phyloP scores from a whole-genome alignment of 35 echinoderm and acorn worm genomes.

The Strongylocentrotus purpuratus region DNA sequence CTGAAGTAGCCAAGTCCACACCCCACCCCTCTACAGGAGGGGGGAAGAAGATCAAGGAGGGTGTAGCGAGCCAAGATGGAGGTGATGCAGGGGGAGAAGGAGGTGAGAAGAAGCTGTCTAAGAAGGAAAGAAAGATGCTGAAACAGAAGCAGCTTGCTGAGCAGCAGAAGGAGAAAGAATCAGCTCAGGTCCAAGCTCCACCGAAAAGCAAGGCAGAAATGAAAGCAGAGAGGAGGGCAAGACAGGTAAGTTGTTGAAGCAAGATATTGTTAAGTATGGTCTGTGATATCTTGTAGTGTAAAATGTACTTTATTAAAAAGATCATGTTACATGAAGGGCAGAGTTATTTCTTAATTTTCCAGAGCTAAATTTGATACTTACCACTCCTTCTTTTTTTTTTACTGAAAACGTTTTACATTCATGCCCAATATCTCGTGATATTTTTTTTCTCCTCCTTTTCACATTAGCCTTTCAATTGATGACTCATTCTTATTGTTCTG shows the following conservation, averaged over 20 bases:
- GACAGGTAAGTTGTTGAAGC: constrained; percentile 63
- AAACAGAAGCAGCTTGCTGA: constrained; percentile 40
- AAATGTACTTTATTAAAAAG: not conserved
- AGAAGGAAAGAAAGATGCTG: constrained; percentile 26
- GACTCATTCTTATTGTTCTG: too few relatives aligned
- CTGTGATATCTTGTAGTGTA: not conserved
- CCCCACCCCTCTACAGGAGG: not conserved
- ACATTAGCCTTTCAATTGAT: too few relatives aligned
- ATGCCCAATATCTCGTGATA: too few relatives aligned
- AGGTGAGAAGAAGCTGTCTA: constrained; percentile 33
- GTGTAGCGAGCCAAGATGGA: not conserved
- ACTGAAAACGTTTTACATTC: too few relatives aligned
- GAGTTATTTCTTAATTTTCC: not conserved
- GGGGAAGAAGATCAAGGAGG: constrained; percentile 21
- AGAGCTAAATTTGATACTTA: not conserved
- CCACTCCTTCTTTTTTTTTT: too few relatives aligned
- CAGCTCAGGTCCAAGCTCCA: constrained; percentile 45
- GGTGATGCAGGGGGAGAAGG: constrained; percentile 15
- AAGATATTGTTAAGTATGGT: too few relatives aligned
- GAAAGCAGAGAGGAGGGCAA: constrained; percentile 84
- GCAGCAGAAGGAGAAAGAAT: constrained; percentile 53
- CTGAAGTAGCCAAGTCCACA: not conserved
- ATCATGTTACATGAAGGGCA: not conserved
- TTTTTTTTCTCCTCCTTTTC: too few relatives aligned
- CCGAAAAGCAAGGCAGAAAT: constrained; percentile 88